Percentiles rank a stretch among this genome's conserved stretches.
phyloP scores from a whole-genome alignment of 2,888 invertebrate genomes.

The Macaria liturata region DNA sequence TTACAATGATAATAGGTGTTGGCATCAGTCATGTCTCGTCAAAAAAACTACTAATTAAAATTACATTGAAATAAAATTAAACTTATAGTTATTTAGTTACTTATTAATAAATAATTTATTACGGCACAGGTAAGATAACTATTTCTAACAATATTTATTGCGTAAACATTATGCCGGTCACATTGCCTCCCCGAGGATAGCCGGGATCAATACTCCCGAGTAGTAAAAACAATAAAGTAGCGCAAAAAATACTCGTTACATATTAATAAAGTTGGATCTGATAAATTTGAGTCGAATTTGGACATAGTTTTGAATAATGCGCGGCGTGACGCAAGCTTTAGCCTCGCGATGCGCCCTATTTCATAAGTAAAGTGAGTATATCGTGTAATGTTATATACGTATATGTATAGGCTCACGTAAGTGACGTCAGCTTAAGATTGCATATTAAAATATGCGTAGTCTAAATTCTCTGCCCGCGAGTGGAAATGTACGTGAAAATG shows the following conservation, averaged over 20 bases:
- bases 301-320: conserved; percentile 72
- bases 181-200: conserved; percentile 22
- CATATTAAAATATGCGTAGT: conserved; percentile 1
- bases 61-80: too few relatives aligned
- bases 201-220: conserved; percentile 32
- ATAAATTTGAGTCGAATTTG: conserved; percentile 63
- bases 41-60: too few relatives aligned
- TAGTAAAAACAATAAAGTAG: conserved; percentile 35
- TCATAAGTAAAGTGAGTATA: conserved; percentile 47
- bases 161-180: conserved; percentile 27
- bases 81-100: too few relatives aligned
- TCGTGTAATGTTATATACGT: background rate
- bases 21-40: too few relatives aligned
- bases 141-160: conserved; percentile 15
- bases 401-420: background rate
- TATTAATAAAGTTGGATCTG: conserved; percentile 55
- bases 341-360: conserved; percentile 74
- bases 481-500: too few relatives aligned
- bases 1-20: too few relatives aligned
- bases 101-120: too few relatives aligned
- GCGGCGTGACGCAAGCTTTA: conserved; percentile 68
- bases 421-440: conserved; percentile 5
- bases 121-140: conserved; percentile 18
- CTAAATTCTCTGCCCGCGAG: background rate
- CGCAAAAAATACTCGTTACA: conserved; percentile 58